A percentile compares a stretch with the other conserved stretches of the same genome.
Evolutionary conservation across 1,140 invertebrate species (phyloP).

Genomic region (Drosophila serrata): DNA sequence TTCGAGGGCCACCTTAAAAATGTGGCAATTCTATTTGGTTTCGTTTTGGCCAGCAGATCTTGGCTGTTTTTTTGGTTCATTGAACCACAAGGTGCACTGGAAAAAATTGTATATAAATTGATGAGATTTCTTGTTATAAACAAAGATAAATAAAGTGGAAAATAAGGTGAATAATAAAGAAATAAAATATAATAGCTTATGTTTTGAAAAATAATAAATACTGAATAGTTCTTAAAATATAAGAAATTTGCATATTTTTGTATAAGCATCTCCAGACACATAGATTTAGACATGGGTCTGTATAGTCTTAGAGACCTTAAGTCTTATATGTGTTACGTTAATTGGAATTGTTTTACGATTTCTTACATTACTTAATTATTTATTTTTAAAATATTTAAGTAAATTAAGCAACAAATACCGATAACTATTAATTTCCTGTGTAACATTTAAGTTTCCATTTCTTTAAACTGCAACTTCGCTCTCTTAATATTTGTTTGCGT

Average conservation of each 20-base stretch:
- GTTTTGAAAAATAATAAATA: not conserved
- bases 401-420: not conserved
- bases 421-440: slow-evolving; percentile 1
- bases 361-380: no score
- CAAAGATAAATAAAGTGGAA: no score
- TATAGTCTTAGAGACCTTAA: no score
- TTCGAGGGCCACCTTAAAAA: slow-evolving; percentile 43
- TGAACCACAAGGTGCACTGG: slow-evolving; percentile 20
- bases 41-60: slow-evolving; percentile 21
- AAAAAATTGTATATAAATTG: not conserved
- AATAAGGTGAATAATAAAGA: not conserved
- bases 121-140: not conserved
- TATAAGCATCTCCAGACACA: not conserved
- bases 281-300: not conserved
- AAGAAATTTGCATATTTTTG: not conserved
- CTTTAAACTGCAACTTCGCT: slow-evolving; percentile 45
- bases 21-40: slow-evolving; percentile 64
- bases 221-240: not conserved
- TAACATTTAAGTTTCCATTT: slow-evolving; percentile 38
- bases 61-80: slow-evolving; percentile 30
- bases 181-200: not conserved
- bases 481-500: slow-evolving; percentile 39
- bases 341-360: no score
- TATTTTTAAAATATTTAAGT: no score
- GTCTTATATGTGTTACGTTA: no score